phyloP scores from a whole-genome alignment of 1,140 invertebrate genomes.

The Wiebesia pumilae region DNA sequence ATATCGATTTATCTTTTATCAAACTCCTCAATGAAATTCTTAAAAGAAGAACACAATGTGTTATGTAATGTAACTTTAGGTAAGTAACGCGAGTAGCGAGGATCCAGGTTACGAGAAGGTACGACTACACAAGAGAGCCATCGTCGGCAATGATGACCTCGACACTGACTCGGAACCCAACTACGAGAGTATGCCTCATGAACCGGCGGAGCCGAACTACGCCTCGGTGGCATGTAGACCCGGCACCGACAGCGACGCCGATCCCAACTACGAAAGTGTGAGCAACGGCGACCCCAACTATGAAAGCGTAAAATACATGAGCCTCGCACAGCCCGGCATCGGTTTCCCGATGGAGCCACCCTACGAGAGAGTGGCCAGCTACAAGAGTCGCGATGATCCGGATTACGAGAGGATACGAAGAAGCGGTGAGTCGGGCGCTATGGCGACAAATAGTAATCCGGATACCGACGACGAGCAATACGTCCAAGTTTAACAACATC shows the following conservation, averaged over 20 bases:
- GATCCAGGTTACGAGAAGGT: conserved; percentile 72
- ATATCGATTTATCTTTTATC: too few relatives aligned
- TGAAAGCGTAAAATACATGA: conserved; percentile 74
- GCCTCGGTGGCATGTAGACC: conserved; percentile 78
- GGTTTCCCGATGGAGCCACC: conserved; percentile 64
- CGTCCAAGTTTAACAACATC: conserved; percentile 64
- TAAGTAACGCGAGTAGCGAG: conserved; percentile 69
- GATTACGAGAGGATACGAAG: conserved; percentile 66
- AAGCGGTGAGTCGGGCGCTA: conserved; percentile 48
- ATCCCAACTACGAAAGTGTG: conserved; percentile 84
- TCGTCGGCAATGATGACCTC: conserved; percentile 62
- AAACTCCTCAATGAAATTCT: too few relatives aligned
- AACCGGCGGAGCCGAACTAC: conserved; percentile 72
- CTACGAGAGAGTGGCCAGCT: conserved; percentile 71
- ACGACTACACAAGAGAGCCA: conserved; percentile 60
- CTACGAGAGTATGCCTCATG: conserved; percentile 83
- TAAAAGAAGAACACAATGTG: background rate
- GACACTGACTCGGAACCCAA: conserved; percentile 76
- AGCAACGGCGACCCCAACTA: conserved; percentile 75
- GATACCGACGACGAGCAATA: conserved; percentile 70
- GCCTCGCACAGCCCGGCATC: conserved; percentile 45
- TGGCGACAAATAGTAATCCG: conserved; percentile 48
- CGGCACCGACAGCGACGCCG: conserved; percentile 79
- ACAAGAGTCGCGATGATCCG: conserved; percentile 58
- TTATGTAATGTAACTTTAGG: conserved; percentile 42